Evolutionary conservation across 2,888 invertebrate genomes (phyloP).

Genomic region (Melolontha melolontha): DNA sequence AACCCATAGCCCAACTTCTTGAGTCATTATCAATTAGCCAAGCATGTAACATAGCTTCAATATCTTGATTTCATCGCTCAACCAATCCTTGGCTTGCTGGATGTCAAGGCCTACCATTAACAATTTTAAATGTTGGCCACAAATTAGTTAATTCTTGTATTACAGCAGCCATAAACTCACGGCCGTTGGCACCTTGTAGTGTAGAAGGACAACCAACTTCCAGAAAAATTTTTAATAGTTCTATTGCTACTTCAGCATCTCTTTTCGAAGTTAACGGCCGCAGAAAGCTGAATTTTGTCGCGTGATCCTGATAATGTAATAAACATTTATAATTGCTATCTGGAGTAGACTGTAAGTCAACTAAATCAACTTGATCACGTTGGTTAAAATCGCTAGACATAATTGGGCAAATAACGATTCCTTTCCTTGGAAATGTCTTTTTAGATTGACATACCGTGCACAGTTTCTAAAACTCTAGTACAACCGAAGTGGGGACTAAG

Average conservation of each 20-base stretch:
- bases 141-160: slow-evolving; percentile 42
- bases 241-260: slow-evolving; percentile 36
- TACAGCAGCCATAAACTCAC: slow-evolving; percentile 43
- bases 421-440: slow-evolving; percentile 41
- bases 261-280: slow-evolving; percentile 42
- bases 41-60: too few relatives aligned
- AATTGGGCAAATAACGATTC: slow-evolving; percentile 44
- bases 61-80: too few relatives aligned
- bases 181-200: slow-evolving; percentile 6
- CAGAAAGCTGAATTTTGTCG: slow-evolving; percentile 53
- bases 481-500: slow-evolving; percentile 35
- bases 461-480: slow-evolving; percentile 44
- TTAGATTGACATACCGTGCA: slow-evolving; percentile 43
- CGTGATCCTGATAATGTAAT: slow-evolving; percentile 53
- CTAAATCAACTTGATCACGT: not conserved
- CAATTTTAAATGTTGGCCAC: slow-evolving; percentile 45
- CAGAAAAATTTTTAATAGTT: too few relatives aligned
- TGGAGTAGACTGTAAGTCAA: slow-evolving; percentile 44
- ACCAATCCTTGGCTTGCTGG: not conserved
- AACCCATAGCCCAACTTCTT: too few relatives aligned
- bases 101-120: slow-evolving; percentile 38
- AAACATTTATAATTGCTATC: slow-evolving; percentile 42
- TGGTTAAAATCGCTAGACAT: slow-evolving; percentile 42
- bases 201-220: too few relatives aligned
- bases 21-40: too few relatives aligned